A percentile compares a stretch with the other conserved stretches of the same genome.
Evolutionary conservation across 2,888 invertebrate genomes (phyloP).

Genomic region (Leucozona laternaria): DNA sequence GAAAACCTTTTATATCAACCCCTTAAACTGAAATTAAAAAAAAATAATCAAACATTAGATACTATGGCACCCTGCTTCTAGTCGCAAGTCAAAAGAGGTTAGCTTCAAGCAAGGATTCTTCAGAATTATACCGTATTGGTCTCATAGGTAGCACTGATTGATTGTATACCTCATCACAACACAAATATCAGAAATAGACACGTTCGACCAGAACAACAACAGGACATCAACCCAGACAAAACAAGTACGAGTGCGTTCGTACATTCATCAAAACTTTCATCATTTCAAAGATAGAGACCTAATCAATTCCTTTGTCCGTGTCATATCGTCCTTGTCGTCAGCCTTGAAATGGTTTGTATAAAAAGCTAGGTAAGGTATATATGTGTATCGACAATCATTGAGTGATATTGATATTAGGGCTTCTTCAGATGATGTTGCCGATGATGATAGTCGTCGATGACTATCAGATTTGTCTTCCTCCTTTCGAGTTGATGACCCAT

Average conservation of each 20-base stretch:
- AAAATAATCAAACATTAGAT: conserved; percentile 11
- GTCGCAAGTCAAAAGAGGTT: not conserved
- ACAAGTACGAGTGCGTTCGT: not conserved
- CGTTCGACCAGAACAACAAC: not conserved
- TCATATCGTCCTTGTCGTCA: conserved; percentile 18
- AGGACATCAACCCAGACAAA: not conserved
- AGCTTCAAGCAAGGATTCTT: not conserved
- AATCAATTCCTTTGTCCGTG: conserved; percentile 68
- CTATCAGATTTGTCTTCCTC: conserved; percentile 66
- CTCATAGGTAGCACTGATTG: conserved; percentile 31
- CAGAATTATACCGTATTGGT: conserved; percentile 22
- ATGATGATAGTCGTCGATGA: conserved; percentile 34
- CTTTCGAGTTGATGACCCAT: conserved; percentile 73
- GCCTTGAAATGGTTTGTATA: conserved; percentile 28
- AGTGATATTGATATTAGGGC: conserved; percentile 67
- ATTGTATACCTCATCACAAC: not conserved
- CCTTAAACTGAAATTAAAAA: conserved; percentile 30
- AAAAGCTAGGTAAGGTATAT: not conserved
- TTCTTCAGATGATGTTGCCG: conserved; percentile 55
- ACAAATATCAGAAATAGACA: conserved; percentile 13
- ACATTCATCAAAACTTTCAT: conserved; percentile 55
- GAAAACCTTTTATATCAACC: too few relatives aligned
- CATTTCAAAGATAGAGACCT: conserved; percentile 58
- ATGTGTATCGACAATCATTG: conserved; percentile 39
- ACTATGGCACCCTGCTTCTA: not conserved